Base-by-base conservation (phyloP, 30 jellyfish, hydroid and myxozoan species). In the Pseudorhiza aurosa region DNA sequence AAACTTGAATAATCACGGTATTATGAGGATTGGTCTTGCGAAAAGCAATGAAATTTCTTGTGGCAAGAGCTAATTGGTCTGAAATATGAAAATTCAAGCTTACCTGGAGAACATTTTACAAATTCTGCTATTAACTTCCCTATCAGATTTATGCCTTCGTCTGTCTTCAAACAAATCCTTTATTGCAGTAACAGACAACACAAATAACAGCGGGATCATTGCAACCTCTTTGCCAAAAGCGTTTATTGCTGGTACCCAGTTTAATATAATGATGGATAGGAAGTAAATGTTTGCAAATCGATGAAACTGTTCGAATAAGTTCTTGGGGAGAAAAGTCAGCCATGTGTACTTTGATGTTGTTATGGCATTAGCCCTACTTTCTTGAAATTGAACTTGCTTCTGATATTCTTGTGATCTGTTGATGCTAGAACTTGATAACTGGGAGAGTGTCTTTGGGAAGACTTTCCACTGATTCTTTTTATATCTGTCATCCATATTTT, bases 141-240 rank as follows among this genome's bases (percentile, higher is more conserved):
- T 76, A 43, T 93, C 99, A 32, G 99, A 93, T 45, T 18, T 53
- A 47, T 93, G 87, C 30, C 99, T 64, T 55, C 93, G 77, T 36
- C 99, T 78, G 56, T 93, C 99, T 65, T 93, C 99, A 64, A 87
- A 60, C 22, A 93, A 64, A 60, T 93, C 99, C 82, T 93, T 93
- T 8, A 93, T 43, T 0, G 99, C 99, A 25, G 99, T 93, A n/a
- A 93, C 97, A 24, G 99, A 87, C 33, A 93, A 68, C 19, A 93
- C 97, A 74, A 93, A 93, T 21, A 93, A 26, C 26, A 93, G 53
- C n/a, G 99, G 99, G 36, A 93, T 49, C 99, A 93, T 93, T 42
- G 99, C 99, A 43, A 93, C 88, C 69, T 93, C 99, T 70, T 93
- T 93, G 22, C 99, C 99, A 93, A 93, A 93, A 28, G 99, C 99